phyloP scores from a whole-genome alignment of 2,797 vertebrate genomes.

The Miichthys miiuy region DNA sequence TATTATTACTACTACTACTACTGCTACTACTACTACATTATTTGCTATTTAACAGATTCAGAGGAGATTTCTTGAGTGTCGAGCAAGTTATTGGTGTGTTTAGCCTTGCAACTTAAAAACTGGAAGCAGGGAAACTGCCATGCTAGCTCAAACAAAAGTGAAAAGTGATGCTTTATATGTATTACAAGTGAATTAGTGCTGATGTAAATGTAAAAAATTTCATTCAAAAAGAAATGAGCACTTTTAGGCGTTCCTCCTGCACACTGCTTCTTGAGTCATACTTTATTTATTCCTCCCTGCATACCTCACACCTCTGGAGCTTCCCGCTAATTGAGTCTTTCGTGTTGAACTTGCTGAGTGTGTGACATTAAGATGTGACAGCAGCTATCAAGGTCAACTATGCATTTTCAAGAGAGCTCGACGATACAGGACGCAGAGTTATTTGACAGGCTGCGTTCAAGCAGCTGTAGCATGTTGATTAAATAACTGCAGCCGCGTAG shows the following conservation, averaged over 20 bases:
- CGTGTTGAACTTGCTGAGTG: slow-evolving; percentile 44
- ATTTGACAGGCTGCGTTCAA: not conserved
- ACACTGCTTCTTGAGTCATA: not conserved
- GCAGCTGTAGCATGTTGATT: not conserved
- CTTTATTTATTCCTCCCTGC: slow-evolving; percentile 18
- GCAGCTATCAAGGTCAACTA: slow-evolving; percentile 21
- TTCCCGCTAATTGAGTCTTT: slow-evolving; percentile 35
- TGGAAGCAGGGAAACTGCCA: not conserved
- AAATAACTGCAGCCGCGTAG: not conserved
- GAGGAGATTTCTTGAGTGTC: not conserved
- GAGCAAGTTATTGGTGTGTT: not conserved
- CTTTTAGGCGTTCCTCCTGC: not conserved
- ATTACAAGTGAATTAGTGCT: not conserved
- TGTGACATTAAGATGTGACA: slow-evolving; percentile 56
- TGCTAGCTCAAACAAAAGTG: not conserved
- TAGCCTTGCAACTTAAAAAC: not conserved
- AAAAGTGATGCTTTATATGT: not conserved
- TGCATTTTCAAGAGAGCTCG: slow-evolving; percentile 15
- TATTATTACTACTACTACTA: too few relatives aligned
- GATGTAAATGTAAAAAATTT: not conserved
- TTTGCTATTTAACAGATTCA: not conserved
- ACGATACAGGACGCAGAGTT: not conserved
- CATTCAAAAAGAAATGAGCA: not conserved
- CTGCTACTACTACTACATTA: too few relatives aligned
- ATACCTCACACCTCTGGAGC: not conserved